phyloP scores from a whole-genome alignment of 2,113 vertebrate genomes.

The Mellivora capensis region DNA sequence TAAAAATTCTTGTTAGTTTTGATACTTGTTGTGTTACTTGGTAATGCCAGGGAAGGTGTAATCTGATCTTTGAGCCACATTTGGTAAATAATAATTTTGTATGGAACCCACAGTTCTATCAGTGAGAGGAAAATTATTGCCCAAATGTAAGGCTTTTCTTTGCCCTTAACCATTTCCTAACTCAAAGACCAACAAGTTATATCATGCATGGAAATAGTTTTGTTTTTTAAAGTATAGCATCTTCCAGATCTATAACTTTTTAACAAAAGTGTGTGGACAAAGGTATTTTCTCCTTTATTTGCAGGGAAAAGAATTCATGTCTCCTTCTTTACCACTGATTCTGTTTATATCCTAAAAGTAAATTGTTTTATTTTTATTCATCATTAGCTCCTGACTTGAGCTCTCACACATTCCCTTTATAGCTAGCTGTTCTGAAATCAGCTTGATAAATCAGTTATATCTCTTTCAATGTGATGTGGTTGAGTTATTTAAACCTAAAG shows the following conservation, averaged over 20 bases:
- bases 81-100: constrained; percentile 83
- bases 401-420: not conserved
- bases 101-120: constrained; percentile 79
- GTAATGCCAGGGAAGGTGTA: constrained; percentile 76
- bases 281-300: constrained; percentile 10
- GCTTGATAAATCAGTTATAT: not conserved
- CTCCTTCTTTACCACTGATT: not conserved
- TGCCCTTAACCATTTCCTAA: constrained; percentile 45
- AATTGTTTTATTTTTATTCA: constrained; percentile 18
- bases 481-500: constrained; percentile 41
- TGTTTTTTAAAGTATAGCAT: not conserved
- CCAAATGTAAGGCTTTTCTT: constrained; percentile 64
- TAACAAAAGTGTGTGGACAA: not conserved
- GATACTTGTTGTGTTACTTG: constrained; percentile 71
- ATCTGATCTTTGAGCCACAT: constrained; percentile 76
- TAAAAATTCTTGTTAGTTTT: constrained; percentile 76
- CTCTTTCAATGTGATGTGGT: not conserved
- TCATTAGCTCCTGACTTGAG: constrained; percentile 6
- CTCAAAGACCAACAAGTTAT: not conserved
- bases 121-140: constrained; percentile 69
- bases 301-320: not conserved
- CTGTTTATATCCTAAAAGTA: constrained; percentile 25
- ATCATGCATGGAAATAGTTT: constrained; percentile 22
- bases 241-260: not conserved
- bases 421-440: constrained; percentile 14